phyloP scores from a whole-genome alignment of 2,113 vertebrate species.

The Scophthalmus maximus region DNA sequence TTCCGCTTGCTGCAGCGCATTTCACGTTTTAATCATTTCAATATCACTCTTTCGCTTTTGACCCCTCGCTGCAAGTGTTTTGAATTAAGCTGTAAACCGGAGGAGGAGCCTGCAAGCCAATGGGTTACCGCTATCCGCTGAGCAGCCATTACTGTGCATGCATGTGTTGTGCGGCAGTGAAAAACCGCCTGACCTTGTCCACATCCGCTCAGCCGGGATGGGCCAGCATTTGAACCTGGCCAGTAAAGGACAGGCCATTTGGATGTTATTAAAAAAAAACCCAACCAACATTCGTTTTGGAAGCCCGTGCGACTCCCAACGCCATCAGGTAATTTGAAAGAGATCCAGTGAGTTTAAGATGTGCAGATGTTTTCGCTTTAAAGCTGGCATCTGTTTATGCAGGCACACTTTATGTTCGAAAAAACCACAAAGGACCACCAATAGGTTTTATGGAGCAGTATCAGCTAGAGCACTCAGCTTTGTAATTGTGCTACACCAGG shows the following conservation, averaged over 20 bases:
- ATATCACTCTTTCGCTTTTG: slow-evolving; percentile 34
- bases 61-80: slow-evolving; percentile 57
- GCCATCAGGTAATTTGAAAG: slow-evolving; percentile 84
- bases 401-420: slow-evolving; percentile 79
- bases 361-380: slow-evolving; percentile 85
- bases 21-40: slow-evolving; percentile 57
- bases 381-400: slow-evolving; percentile 85
- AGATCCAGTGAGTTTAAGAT: slow-evolving; percentile 82
- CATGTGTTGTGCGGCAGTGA: slow-evolving; percentile 55
- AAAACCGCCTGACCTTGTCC: slow-evolving; percentile 76
- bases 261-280: slow-evolving; percentile 77
- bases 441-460: slow-evolving; percentile 81
- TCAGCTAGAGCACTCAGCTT: slow-evolving; percentile 78
- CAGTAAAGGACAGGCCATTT: slow-evolving; percentile 74
- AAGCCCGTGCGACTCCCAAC: slow-evolving; percentile 74
- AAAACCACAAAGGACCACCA: slow-evolving; percentile 81
- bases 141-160: slow-evolving; percentile 49
- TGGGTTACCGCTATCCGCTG: slow-evolving; percentile 43
- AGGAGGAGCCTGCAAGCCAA: slow-evolving; percentile 44
- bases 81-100: slow-evolving; percentile 46
- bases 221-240: slow-evolving; percentile 60
- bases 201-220: slow-evolving; percentile 57
- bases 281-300: slow-evolving; percentile 61
- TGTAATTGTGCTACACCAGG: slow-evolving; percentile 80
- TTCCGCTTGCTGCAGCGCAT: slow-evolving; percentile 36